A percentile compares a stretch with the other conserved stretches of the same genome.
Conservation (phyloP, 2,797 vertebrate species). For the Limnodromus scolopaceus region DNA sequence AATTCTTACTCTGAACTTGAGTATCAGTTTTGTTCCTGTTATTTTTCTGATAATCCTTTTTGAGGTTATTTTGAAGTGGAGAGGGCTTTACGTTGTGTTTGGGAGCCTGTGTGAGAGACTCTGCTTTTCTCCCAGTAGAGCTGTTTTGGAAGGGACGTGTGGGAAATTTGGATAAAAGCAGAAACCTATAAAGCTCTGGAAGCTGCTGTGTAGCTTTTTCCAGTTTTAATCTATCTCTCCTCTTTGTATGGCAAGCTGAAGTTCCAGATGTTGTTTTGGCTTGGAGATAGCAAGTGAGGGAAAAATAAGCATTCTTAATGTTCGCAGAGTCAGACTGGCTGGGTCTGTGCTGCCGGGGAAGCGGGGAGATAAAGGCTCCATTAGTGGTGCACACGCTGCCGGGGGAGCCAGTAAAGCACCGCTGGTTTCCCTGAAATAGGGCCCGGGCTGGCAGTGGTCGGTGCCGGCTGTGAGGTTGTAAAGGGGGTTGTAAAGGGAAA, state of each 20-base stretch:
- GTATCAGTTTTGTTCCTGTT: background rate
- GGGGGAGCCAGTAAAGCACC: conserved; percentile 68
- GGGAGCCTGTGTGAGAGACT: background rate
- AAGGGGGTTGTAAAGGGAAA: background rate
- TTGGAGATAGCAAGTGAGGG: conserved; percentile 64
- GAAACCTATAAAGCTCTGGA: background rate
- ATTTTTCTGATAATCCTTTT: conserved; percentile 32
- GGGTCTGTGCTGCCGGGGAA: conserved; percentile 75
- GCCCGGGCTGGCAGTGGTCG: conserved; percentile 8
- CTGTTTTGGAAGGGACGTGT: background rate
- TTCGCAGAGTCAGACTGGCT: conserved; percentile 79
- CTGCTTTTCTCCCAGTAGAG: background rate
- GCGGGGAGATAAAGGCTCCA: conserved; percentile 74
- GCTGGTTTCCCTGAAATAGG: conserved; percentile 44
- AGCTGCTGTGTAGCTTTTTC: conserved; percentile 20
- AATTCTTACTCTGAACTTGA: background rate
- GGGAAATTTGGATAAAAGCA: conserved; percentile 14
- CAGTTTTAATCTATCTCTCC: conserved; percentile 67
- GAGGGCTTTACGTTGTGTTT: background rate
- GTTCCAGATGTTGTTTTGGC: conserved; percentile 83
- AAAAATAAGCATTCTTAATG: conserved; percentile 71
- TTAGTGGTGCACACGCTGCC: conserved; percentile 57
- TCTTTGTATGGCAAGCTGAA: conserved; percentile 41
- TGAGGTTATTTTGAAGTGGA: background rate
- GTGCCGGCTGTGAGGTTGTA: conserved; percentile 61